Base-by-base conservation (phyloP, 1,140 invertebrate genomes). In the Pteromalus puparum region DNA sequence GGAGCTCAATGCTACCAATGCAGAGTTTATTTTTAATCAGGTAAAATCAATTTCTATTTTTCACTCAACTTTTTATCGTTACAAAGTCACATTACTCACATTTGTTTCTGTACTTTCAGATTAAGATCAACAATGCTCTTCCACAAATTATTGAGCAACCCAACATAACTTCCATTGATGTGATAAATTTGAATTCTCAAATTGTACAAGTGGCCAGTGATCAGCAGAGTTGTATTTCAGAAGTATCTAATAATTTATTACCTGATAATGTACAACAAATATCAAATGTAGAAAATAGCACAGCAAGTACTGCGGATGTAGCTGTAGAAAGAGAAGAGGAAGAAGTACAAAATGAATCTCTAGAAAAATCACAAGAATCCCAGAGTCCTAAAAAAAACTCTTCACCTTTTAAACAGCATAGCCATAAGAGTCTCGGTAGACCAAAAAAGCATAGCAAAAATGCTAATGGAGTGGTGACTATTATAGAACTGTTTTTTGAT, bases 361-460 rank as follows among this genome's bases (percentile, higher is more conserved):
- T 7, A 34, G 42, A 77, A 70, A 61, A 15, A 46, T 61, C 7
- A 61, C 18, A 6, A 28, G 67, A 26, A 67, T 75, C 68, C 48
- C 28, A 18, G 6, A 83, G 61, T 12, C 34, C 30, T 78, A 30
- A 81, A 10, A 53, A 76, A 38, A 85, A 87, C 15, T 74, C 65
- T n/a, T 74, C 65, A 38, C 6, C 77, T 28, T 24, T 42, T 0
- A 89, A 87, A 81, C 86, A 85, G 42, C 53, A 68, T 68, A 6
- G 12, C 9, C 65, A 48, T 30, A 84, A 80, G 72, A 88, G 70
- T 81, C 87, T 86, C 76, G 91, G 90, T 1, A 89, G 88, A 74
- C 88, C 90, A 5, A 89, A 86, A 83, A 91, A 91, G 72, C 85
- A 85, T 68, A 67, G n/a, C 68, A 81, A 81, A 77, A 48, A 3